Evolutionary conservation across 2,113 vertebrate species (phyloP).

Genomic region (Alethe castanea): DNA sequence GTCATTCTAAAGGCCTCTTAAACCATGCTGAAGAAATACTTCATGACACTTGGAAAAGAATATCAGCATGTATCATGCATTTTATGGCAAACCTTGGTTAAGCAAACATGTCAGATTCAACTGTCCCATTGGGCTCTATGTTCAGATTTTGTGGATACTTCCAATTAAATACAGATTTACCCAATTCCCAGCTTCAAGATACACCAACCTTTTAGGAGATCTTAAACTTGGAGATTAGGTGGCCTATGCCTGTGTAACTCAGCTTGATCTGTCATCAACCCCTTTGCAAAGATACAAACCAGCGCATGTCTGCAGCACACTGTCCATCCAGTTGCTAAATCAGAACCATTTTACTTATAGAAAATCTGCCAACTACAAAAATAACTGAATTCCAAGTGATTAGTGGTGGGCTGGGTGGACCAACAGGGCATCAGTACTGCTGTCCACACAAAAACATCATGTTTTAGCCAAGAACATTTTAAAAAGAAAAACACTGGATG

Average conservation of each 20-base stretch:
- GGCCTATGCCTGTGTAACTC: not conserved
- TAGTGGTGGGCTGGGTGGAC: not conserved
- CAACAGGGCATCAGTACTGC: not conserved
- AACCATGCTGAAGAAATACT: not conserved
- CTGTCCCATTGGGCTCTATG: not conserved
- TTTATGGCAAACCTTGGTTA: not conserved
- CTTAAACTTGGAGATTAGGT: not conserved
- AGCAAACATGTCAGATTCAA: not conserved
- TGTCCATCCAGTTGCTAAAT: constrained; percentile 22
- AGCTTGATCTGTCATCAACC: not conserved
- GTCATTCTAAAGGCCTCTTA: not conserved
- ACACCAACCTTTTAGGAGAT: not conserved
- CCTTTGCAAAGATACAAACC: not conserved
- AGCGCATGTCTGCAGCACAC: not conserved
- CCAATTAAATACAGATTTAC: not conserved
- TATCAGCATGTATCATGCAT: not conserved
- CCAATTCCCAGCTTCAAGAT: not conserved
- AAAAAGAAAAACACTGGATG: not conserved
- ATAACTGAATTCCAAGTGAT: constrained; percentile 19
- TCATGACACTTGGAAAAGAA: not conserved
- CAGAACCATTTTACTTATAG: not conserved
- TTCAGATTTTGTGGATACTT: not conserved
- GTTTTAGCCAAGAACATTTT: not conserved
- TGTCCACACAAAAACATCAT: not conserved
- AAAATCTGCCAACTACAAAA: constrained; percentile 30